Evolutionary conservation across 2,797 vertebrate genomes (phyloP).

Genomic region (Knipowitschia caucasica): DNA sequence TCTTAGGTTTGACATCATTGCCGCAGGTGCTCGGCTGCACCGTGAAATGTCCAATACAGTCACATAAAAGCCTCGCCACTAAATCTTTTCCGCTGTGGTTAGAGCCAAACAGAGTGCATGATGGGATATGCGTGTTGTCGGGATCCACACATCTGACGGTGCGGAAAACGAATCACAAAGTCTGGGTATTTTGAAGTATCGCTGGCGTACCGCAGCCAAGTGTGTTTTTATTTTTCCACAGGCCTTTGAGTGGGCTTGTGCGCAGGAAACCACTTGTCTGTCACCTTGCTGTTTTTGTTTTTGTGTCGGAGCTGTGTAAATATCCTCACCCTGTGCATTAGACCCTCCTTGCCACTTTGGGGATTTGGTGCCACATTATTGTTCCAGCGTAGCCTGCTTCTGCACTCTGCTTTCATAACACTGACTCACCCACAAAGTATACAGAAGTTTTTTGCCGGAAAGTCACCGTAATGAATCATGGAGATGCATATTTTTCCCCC

Average conservation of each 20-base stretch:
- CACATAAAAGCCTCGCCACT: slow-evolving; percentile 24
- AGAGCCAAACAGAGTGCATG: slow-evolving; percentile 11
- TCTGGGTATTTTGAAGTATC: slow-evolving; percentile 7
- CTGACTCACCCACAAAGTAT: slow-evolving; percentile 2
- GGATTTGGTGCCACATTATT: slow-evolving; percentile 16
- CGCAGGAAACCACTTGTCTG: slow-evolving; percentile 21
- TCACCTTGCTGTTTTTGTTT: slow-evolving; percentile 28
- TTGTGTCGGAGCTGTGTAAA: slow-evolving; percentile 10
- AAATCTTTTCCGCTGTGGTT: slow-evolving; percentile 8
- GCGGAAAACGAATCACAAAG: slow-evolving; percentile 6
- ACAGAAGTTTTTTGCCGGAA: slow-evolving; percentile 14
- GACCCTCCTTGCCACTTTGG: slow-evolving; percentile 15
- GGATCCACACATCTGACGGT: slow-evolving; percentile 1
- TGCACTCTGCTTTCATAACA: slow-evolving; percentile 1
- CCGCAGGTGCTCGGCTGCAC: slow-evolving; percentile 17
- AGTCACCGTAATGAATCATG: slow-evolving; percentile 21
- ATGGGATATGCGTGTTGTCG: slow-evolving; percentile 6
- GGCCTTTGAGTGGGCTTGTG: slow-evolving; percentile 7
- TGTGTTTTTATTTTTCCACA: not conserved
- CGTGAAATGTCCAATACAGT: slow-evolving; percentile 14
- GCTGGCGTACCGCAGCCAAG: not conserved
- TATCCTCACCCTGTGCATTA: slow-evolving; percentile 15
- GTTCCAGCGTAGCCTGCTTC: slow-evolving; percentile 1
- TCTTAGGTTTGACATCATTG: slow-evolving; percentile 8
- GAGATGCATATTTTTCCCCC: slow-evolving; percentile 9